These are phyloP conservation scores for Thecocarcelia acutangulata DNA, from an alignment of 2,888 invertebrate genomes.

Conservation along the genomic window DNA sequence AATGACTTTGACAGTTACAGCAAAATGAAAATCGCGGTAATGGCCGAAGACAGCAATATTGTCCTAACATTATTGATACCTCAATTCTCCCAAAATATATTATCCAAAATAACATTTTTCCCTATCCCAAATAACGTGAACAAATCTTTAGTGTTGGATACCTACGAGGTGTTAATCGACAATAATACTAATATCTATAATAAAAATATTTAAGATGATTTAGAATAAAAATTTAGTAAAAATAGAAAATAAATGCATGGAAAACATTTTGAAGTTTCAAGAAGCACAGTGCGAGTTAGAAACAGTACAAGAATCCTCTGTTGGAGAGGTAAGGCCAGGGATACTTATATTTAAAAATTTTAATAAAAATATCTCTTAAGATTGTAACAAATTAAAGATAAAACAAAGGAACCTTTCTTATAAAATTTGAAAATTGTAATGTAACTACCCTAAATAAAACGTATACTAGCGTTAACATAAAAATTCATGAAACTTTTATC, in stretches of 20 bases:
- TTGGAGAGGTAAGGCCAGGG: background rate
- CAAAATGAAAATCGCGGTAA: background rate
- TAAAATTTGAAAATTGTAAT: background rate
- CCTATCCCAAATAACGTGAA: background rate
- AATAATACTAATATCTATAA: background rate
- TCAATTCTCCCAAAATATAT: background rate
- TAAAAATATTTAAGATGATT: background rate
- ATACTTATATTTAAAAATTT: background rate
- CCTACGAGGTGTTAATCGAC: background rate
- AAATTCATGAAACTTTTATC: too few relatives aligned
- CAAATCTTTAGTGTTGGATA: background rate
- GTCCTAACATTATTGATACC: background rate
- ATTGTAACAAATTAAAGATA: background rate
- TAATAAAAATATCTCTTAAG: background rate
- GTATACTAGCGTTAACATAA: too few relatives aligned
- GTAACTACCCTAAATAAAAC: too few relatives aligned
- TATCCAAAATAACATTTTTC: background rate
- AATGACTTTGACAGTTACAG: too few relatives aligned
- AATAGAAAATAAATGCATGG: constrained; percentile 1
- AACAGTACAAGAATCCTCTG: background rate
- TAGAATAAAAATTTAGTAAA: background rate
- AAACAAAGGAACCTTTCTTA: background rate
- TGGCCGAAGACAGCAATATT: background rate
- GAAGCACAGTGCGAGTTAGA: background rate
- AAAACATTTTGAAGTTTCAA: too few relatives aligned